A percentile compares a stretch with the other conserved stretches of the same genome.
Evolutionary conservation across 2,797 vertebrate genomes (phyloP).

Genomic region (Myotis findleyi): DNA sequence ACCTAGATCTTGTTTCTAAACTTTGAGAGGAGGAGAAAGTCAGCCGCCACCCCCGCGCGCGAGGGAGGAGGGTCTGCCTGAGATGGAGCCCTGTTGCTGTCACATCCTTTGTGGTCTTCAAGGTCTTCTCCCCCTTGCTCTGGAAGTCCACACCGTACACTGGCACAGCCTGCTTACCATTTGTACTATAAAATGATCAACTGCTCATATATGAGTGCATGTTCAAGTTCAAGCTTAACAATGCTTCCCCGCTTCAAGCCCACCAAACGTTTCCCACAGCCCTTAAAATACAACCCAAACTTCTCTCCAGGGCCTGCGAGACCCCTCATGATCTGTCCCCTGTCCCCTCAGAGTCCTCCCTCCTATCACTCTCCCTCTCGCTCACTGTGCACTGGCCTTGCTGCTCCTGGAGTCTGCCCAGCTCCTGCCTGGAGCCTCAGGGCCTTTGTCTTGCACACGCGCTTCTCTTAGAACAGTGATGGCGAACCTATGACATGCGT

Average conservation of each 20-base stretch:
- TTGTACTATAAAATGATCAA: neutral
- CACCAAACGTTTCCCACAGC: neutral
- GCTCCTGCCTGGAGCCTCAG: neutral
- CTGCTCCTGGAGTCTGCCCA: neutral
- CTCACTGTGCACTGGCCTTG: neutral
- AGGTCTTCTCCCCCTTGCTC: neutral
- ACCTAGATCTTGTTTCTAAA: neutral
- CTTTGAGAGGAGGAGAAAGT: neutral
- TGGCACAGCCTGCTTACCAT: too few species aligned
- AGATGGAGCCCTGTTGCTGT: neutral
- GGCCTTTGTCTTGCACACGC: neutral
- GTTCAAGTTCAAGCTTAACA: neutral
- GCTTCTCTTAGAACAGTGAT: neutral
- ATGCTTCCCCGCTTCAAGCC: neutral
- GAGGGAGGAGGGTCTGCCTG: neutral
- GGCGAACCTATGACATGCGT: too few species aligned
- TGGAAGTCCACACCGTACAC: neutral
- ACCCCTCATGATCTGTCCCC: neutral
- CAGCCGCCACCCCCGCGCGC: accelerated
- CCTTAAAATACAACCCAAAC: neutral
- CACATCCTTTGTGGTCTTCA: neutral
- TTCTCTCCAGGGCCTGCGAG: neutral
- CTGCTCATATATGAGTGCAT: neutral
- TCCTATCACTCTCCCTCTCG: neutral
- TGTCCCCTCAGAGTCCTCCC: neutral